Percentiles rank a stretch among this genome's conserved stretches.
These are phyloP conservation scores for Paedocypris micromegethes DNA, from an alignment of 2,797 vertebrate species.

Conservation along the genomic window DNA sequence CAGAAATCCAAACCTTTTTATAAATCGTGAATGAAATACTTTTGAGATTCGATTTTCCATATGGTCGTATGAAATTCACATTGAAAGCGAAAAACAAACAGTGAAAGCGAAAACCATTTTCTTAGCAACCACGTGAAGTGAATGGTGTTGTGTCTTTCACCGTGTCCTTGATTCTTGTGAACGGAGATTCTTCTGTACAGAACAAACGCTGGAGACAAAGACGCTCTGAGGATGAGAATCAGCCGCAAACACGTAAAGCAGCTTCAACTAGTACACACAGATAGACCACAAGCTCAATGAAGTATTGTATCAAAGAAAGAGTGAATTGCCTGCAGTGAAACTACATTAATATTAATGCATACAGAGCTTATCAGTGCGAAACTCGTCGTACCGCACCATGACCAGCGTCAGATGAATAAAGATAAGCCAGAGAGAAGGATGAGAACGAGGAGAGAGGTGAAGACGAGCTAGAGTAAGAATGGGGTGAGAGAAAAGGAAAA, in stretches of 20 bases:
- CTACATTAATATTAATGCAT: conserved; percentile 19
- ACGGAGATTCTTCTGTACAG: conserved; percentile 19
- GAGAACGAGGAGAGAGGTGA: too few species aligned
- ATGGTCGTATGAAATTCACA: too few species aligned
- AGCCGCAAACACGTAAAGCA: background rate
- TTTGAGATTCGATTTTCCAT: background rate
- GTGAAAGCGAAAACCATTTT: too few species aligned
- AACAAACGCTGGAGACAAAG: conserved; percentile 19
- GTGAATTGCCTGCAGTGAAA: conserved; percentile 4
- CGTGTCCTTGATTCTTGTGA: conserved; percentile 21
- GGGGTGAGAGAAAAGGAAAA: too few species aligned
- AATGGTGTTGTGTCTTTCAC: too few species aligned
- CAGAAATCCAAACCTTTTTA: background rate
- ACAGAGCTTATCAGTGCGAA: conserved; percentile 13
- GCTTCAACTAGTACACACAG: background rate
- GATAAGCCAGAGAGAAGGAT: background rate
- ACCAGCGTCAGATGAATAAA: background rate
- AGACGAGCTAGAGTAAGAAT: too few species aligned
- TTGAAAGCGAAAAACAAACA: too few species aligned
- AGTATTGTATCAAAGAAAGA: background rate
- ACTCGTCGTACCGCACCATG: background rate
- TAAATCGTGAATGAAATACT: background rate
- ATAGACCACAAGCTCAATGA: background rate
- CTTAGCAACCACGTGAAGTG: too few species aligned
- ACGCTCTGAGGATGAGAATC: background rate